Evolutionary conservation across 2,113 vertebrate species (phyloP).

Genomic region (Atherinomorus stipes): DNA sequence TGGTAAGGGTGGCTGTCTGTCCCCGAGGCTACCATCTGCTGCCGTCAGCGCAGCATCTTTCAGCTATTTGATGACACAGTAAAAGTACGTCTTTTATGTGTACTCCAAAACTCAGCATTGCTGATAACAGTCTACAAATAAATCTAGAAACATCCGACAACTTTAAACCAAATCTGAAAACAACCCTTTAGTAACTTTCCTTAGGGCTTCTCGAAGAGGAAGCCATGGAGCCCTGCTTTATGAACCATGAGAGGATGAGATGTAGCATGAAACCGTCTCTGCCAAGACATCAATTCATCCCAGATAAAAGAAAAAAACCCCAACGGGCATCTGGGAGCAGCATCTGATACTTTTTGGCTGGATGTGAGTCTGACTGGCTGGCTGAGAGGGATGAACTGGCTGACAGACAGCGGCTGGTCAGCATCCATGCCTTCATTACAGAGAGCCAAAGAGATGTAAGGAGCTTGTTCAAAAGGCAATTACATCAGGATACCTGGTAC

Average conservation of each 20-base stretch:
- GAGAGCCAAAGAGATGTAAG: conserved; percentile 44
- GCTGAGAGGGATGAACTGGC: conserved; percentile 45
- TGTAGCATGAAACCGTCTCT: conserved; percentile 27
- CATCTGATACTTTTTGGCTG: conserved; percentile 65
- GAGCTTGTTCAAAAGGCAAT: conserved; percentile 28
- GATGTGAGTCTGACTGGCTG: conserved; percentile 41
- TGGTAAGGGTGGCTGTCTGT: neutral
- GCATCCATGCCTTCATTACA: conserved; percentile 44
- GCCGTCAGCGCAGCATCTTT: conserved; percentile 6
- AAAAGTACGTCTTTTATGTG: neutral
- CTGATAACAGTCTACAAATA: too few species aligned
- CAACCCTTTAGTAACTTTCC: neutral
- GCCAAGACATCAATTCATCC: conserved; percentile 14
- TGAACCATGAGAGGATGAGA: conserved; percentile 30
- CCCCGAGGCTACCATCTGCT: conserved; percentile 45
- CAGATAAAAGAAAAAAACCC: neutral
- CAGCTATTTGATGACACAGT: neutral
- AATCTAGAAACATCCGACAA: too few species aligned
- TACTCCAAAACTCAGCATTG: too few species aligned
- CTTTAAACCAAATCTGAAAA: too few species aligned
- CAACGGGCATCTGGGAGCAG: conserved; percentile 32
- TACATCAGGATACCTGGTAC: conserved; percentile 22
- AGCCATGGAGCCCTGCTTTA: conserved; percentile 3
- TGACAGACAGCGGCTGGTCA: conserved; percentile 52
- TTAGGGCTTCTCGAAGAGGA: neutral